phyloP scores from a whole-genome alignment of 1,140 invertebrate species.

The Octopus sinensis region DNA sequence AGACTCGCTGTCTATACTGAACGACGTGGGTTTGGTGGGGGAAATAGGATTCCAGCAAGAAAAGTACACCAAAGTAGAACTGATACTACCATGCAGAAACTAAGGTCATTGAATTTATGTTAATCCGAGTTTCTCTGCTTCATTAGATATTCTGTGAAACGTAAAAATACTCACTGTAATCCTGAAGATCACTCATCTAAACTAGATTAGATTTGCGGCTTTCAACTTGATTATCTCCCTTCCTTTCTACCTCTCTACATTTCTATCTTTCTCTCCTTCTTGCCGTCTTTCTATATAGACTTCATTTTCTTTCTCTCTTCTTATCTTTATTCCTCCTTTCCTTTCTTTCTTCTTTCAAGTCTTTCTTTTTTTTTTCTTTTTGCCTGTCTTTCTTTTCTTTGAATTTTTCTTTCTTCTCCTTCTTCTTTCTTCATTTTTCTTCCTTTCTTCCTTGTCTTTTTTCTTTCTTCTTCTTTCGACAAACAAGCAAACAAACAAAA shows the following conservation, averaged over 20 bases:
- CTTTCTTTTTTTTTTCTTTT: background rate
- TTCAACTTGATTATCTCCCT: background rate
- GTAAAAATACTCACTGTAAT: background rate
- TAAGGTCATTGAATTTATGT: background rate
- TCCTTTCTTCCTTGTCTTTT: too few relatives aligned
- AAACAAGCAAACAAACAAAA: too few relatives aligned
- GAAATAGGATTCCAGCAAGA: too few relatives aligned
- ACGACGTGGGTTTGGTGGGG: too few relatives aligned
- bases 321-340: background rate
- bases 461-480: too few relatives aligned
- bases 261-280: background rate
- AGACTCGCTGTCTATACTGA: too few relatives aligned
- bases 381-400: background rate
- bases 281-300: background rate
- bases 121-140: slow-evolving; percentile 26
- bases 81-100: too few relatives aligned
- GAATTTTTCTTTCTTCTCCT: background rate
- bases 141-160: slow-evolving; percentile 25
- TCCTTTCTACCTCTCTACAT: background rate
- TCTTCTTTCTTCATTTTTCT: background rate
- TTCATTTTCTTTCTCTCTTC: background rate
- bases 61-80: too few relatives aligned
- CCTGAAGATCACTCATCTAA: slow-evolving; percentile 21
- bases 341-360: background rate
- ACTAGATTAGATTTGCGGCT: slow-evolving; percentile 17